Percentiles rank a stretch among this genome's conserved stretches.
These are phyloP conservation scores for Malthinus flaveolus DNA, from an alignment of 2,888 invertebrate genomes.

Conservation along the genomic window DNA sequence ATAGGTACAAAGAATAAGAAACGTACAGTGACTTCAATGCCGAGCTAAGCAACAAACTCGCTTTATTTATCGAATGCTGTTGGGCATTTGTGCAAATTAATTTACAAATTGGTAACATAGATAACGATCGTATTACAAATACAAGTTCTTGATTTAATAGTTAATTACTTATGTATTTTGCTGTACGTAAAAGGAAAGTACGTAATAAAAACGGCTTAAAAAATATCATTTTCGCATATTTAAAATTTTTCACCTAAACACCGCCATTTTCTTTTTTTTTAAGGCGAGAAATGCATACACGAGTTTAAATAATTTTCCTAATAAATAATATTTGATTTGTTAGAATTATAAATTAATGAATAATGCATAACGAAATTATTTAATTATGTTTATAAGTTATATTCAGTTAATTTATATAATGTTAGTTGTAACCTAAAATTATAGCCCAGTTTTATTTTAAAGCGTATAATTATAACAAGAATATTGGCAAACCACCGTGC, in stretches of 20 bases:
- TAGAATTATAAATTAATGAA: constrained; percentile 15
- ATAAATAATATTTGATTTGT: not conserved
- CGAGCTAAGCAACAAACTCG: not conserved
- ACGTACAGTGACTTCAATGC: not conserved
- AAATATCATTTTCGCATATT: too few relatives aligned
- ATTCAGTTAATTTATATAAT: constrained; percentile 22
- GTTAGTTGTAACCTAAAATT: constrained; percentile 29
- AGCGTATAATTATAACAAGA: constrained; percentile 33
- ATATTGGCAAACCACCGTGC: constrained; percentile 31
- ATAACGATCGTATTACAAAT: constrained; percentile 1
- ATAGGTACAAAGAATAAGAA: too few relatives aligned
- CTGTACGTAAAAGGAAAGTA: not conserved
- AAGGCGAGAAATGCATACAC: not conserved
- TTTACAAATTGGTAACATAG: constrained; percentile 8
- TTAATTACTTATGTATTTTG: constrained; percentile 3
- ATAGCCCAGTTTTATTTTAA: constrained; percentile 26
- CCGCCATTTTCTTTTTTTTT: not conserved
- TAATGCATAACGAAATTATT: constrained; percentile 28
- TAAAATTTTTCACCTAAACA: not conserved
- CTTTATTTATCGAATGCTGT: constrained; percentile 5
- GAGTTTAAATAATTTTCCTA: not conserved
- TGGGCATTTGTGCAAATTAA: constrained; percentile 6
- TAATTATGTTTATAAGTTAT: constrained; percentile 26
- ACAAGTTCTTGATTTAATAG: not conserved
- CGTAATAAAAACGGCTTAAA: too few relatives aligned